phyloP scores from a whole-genome alignment of 2,113 vertebrate species.

The Sclerurus mexicanus region DNA sequence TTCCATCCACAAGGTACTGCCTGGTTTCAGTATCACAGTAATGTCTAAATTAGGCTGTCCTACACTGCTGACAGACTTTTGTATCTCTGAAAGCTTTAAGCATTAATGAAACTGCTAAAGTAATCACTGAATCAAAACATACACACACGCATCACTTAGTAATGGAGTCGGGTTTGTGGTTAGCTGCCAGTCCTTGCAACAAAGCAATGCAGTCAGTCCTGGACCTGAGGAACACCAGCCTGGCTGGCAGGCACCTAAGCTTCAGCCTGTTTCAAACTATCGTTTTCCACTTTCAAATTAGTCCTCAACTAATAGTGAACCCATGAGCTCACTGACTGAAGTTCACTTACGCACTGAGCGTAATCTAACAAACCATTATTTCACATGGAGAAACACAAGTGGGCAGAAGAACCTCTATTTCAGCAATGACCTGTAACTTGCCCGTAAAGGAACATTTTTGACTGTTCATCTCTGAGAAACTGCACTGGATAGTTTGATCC shows the following conservation, averaged over 20 bases:
- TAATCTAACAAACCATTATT: not conserved
- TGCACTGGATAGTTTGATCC: not conserved
- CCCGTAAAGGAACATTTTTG: not conserved
- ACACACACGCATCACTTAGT: fast-evolving
- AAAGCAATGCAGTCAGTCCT: not conserved
- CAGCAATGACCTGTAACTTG: not conserved
- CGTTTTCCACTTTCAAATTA: not conserved
- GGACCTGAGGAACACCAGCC: fast-evolving
- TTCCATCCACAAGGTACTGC: not conserved
- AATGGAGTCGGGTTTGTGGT: not conserved
- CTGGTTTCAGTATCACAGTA: not conserved
- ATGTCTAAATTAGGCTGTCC: not conserved
- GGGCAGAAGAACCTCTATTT: not conserved
- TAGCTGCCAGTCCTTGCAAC: not conserved
- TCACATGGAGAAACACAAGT: not conserved
- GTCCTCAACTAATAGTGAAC: not conserved
- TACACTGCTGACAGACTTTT: not conserved
- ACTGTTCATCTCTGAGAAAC: not conserved
- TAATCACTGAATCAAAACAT: not conserved
- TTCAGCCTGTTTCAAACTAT: not conserved
- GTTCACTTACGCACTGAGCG: not conserved
- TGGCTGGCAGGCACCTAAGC: not conserved
- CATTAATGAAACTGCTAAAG: not conserved
- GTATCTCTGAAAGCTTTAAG: not conserved
- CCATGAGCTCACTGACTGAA: not conserved